Evolutionary conservation across 1,140 invertebrate genomes (phyloP).

Genomic region (Gryllus bimaculatus): DNA sequence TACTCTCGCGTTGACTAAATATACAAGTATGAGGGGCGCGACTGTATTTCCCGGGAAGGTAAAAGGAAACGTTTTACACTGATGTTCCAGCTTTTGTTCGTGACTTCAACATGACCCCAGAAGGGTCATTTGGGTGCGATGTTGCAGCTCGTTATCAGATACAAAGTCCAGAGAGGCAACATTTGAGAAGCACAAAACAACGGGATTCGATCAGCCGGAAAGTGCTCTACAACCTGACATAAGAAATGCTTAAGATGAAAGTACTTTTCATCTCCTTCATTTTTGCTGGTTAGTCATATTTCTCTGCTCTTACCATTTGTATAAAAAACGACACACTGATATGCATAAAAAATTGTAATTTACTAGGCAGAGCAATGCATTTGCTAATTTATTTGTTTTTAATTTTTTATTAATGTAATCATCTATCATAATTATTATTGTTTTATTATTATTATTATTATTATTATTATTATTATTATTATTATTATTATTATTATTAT

Average conservation of each 20-base stretch:
- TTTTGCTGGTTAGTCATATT: not conserved
- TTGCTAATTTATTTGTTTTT: not conserved
- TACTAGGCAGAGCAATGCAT: not conserved
- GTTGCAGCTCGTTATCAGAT: not conserved
- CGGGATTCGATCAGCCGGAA: not conserved
- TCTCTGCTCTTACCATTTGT: too few relatives aligned
- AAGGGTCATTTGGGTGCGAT: not conserved
- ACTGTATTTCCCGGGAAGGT: too few relatives aligned
- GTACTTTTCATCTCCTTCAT: not conserved
- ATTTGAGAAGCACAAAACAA: not conserved
- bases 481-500: too few relatives aligned
- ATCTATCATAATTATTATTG: too few relatives aligned
- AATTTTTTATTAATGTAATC: too few relatives aligned
- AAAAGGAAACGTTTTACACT: too few relatives aligned
- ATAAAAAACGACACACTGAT: too few relatives aligned
- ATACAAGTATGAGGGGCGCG: too few relatives aligned
- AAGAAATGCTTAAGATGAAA: not conserved
- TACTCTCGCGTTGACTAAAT: too few relatives aligned
- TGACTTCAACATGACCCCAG: not conserved
- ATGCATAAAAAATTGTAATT: too few relatives aligned
- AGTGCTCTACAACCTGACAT: not conserved
- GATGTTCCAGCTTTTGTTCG: not conserved
- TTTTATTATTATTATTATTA: too few relatives aligned
- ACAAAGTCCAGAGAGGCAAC: not conserved
- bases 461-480: too few relatives aligned